Conservation (phyloP, 2,888 invertebrate species). For the Drosophila melanocephala region DNA sequence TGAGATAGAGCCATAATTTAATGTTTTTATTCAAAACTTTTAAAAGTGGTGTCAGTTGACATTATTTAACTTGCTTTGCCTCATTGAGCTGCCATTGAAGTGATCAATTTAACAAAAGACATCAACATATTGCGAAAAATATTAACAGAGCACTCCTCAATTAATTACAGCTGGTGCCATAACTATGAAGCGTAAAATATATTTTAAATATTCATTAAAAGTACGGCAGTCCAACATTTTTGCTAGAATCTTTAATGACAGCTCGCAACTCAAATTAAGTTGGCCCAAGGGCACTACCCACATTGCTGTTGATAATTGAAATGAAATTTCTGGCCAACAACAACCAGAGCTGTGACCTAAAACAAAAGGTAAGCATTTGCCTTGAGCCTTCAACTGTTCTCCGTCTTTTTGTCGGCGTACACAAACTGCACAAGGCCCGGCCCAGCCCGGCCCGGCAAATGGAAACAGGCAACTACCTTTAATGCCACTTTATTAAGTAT, state of each 20-base stretch:
- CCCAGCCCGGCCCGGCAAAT: conserved; percentile 15
- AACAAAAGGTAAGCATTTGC: conserved; percentile 75
- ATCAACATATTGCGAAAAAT: not conserved
- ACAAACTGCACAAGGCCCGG: conserved; percentile 17
- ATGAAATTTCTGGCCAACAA: conserved; percentile 56
- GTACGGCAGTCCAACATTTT: not conserved
- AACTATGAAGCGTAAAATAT: conserved; percentile 4
- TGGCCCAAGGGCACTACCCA: conserved; percentile 37
- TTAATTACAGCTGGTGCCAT: not conserved
- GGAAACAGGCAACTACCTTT: conserved; percentile 58
- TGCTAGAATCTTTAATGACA: conserved; percentile 30
- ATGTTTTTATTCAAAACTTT: too few species aligned
- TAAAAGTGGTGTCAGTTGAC: too few species aligned
- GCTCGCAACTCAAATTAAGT: conserved; percentile 49
- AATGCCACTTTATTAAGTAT: conserved; percentile 77
- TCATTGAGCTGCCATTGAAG: too few species aligned
- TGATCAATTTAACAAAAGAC: too few species aligned
- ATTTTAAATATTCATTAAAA: conserved; percentile 23
- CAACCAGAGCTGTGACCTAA: conserved; percentile 20
- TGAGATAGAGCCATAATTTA: too few species aligned
- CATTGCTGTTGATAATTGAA: conserved; percentile 72
- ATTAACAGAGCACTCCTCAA: not conserved
- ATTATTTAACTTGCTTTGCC: too few species aligned
- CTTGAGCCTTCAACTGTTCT: conserved; percentile 35
- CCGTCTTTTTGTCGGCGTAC: conserved; percentile 31